phyloP scores from a whole-genome alignment of 2,888 invertebrate genomes.

The Leptopilina syphax region DNA sequence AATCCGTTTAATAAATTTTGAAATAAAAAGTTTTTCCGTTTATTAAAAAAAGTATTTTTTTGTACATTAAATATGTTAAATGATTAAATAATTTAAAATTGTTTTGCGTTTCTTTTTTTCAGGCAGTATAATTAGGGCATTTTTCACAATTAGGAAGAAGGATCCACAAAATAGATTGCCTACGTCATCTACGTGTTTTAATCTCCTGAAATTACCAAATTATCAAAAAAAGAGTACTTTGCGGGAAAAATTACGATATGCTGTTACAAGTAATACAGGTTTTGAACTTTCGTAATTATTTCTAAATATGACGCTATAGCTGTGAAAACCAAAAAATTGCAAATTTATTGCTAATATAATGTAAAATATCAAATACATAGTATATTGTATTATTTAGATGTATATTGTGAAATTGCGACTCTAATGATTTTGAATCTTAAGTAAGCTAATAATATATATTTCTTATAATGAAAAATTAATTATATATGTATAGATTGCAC shows the following conservation, averaged over 20 bases:
- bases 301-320: constrained; percentile 41
- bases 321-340: constrained; percentile 51
- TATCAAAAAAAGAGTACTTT: constrained; percentile 97
- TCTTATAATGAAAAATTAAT: constrained; percentile 48
- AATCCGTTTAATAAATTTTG: too few relatives aligned
- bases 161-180: constrained; percentile 96
- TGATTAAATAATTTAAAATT: constrained; percentile 26
- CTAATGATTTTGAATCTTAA: constrained; percentile 16
- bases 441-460: constrained; percentile 40
- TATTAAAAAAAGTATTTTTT: too few relatives aligned
- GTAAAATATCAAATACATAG: neutral
- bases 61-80: too few relatives aligned
- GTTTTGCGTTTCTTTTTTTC: constrained; percentile 60
- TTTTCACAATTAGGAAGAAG: constrained; percentile 97
- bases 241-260: constrained; percentile 96
- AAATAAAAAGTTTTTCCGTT: too few relatives aligned
- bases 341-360: constrained; percentile 50
- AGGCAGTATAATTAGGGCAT: constrained; percentile 98
- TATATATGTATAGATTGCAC: constrained; percentile 17
- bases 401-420: neutral
- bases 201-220: constrained; percentile 97
- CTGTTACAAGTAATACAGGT: constrained; percentile 98
- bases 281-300: constrained; percentile 94
- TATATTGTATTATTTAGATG: constrained; percentile 18
- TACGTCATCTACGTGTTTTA: constrained; percentile 99